Conservation (phyloP, 2,797 vertebrate genomes). For the Smutsia temminckii region DNA sequence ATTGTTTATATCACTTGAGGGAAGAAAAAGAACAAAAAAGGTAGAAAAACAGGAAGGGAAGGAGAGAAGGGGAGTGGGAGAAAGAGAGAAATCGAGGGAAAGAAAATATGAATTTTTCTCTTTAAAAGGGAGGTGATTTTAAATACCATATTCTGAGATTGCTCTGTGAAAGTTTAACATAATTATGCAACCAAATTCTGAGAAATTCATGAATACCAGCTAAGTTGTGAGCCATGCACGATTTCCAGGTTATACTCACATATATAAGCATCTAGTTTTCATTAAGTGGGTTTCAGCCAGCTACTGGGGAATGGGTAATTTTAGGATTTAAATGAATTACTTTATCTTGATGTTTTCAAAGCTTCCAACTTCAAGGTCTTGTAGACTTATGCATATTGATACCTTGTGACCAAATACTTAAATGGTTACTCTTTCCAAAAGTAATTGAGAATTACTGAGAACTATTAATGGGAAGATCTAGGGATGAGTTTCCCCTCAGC, state of each 20-base stretch:
- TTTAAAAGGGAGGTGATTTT: background rate
- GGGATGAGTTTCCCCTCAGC: constrained; percentile 49
- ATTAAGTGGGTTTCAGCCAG: background rate
- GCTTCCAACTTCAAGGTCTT: background rate
- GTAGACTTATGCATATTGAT: background rate
- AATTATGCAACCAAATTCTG: background rate
- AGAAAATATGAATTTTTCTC: background rate
- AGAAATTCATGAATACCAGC: background rate
- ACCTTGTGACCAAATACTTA: background rate
- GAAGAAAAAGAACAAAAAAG: background rate
- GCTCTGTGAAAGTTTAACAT: background rate
- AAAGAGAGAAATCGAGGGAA: background rate
- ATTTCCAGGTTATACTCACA: background rate
- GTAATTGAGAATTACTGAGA: constrained; percentile 29
- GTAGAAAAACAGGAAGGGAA: no score
- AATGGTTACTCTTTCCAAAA: constrained; percentile 6
- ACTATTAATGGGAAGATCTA: background rate
- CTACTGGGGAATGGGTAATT: background rate
- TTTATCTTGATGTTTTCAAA: constrained; percentile 20
- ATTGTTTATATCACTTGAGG: background rate
- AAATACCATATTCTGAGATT: background rate
- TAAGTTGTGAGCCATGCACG: background rate
- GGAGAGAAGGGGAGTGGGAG: background rate
- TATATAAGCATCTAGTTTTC: background rate
- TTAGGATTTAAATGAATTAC: background rate